Conservation (phyloP, 2,888 invertebrate species). For the Diarsia dahlii region DNA sequence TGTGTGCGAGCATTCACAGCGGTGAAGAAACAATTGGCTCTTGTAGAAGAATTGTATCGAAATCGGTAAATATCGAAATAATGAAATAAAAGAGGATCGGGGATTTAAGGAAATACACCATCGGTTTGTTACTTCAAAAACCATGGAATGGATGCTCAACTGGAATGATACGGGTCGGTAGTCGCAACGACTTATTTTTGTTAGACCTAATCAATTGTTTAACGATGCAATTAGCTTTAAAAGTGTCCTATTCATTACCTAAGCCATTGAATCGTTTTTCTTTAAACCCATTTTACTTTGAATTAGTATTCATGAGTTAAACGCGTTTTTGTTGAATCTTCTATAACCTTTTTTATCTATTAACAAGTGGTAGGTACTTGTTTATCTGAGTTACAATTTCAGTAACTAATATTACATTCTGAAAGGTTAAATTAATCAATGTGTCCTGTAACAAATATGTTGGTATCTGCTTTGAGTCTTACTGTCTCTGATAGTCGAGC, state of each 20-base stretch:
- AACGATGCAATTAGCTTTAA: background rate
- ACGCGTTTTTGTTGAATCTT: slow-evolving; percentile 27
- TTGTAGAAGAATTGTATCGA: slow-evolving; percentile 20
- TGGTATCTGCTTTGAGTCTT: background rate
- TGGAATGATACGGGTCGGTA: background rate
- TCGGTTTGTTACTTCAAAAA: slow-evolving; percentile 4
- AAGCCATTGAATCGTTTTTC: slow-evolving; percentile 3
- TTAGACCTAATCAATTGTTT: background rate
- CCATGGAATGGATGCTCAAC: background rate
- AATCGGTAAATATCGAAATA: slow-evolving; percentile 21
- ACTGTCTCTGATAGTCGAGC: background rate
- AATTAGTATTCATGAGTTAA: slow-evolving; percentile 1
- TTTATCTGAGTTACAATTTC: background rate
- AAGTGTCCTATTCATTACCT: background rate
- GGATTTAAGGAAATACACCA: slow-evolving; percentile 20
- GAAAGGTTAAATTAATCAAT: background rate
- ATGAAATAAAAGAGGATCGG: slow-evolving; percentile 25
- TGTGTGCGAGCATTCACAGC: slow-evolving; percentile 34
- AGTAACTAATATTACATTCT: background rate
- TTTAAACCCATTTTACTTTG: background rate
- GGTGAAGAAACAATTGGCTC: slow-evolving; percentile 42
- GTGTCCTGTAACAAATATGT: background rate
- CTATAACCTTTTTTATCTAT: slow-evolving; percentile 7
- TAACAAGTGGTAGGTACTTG: background rate
- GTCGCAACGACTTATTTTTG: background rate